Base-by-base conservation (phyloP, 1,140 invertebrate genomes). In the Lysiphlebus fabarum region DNA sequence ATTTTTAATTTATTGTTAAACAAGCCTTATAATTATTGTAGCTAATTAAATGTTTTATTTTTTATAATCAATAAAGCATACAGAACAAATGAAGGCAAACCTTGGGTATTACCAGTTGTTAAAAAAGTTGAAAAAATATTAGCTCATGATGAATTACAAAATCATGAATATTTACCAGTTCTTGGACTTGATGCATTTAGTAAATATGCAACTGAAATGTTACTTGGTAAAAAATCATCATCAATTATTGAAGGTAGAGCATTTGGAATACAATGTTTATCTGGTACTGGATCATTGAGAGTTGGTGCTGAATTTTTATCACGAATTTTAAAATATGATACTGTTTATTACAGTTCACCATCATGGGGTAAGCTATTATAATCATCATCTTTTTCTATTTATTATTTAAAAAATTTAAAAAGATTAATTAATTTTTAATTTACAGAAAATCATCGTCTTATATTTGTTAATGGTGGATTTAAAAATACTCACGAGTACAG, bases 31-130 rank as follows among this genome's bases (percentile, higher is more conserved):
- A n/a, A n/a, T n/a, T n/a, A 26, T 26, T 26, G 4, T 4, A 26
- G 4, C 4, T 26, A 26, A 26, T 26, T 17, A 17, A 1, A 17
- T 3, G 3, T 17, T 17, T 26, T 26, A 26, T 1, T 26, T 26
- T 26, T 26, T 26, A 1, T 53, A 54, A 45, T 33, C 10, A 59
- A 51, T 53, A 56, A 72, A 98, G 96, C 96, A 49, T 99, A 99
- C 75, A 84, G 96, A 64, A 96, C 93, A 45, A 88, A 92, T 66
- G 89, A 93, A 69, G 92, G 91, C 0, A 91, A 95, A 76, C 96
- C 97, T 58, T 99, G 95, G 95, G 95, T 99, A 4, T 76, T 99
- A 57, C 97, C 96, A 8, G 93, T 99, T 51, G 97, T 99, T 0
- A 82, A 86, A 26, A 90, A 93, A 76, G 90, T 91, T n/a, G 96